Base-by-base conservation (phyloP, 2,113 vertebrate species). In the Pseudorhombus dupliciocellatus region DNA sequence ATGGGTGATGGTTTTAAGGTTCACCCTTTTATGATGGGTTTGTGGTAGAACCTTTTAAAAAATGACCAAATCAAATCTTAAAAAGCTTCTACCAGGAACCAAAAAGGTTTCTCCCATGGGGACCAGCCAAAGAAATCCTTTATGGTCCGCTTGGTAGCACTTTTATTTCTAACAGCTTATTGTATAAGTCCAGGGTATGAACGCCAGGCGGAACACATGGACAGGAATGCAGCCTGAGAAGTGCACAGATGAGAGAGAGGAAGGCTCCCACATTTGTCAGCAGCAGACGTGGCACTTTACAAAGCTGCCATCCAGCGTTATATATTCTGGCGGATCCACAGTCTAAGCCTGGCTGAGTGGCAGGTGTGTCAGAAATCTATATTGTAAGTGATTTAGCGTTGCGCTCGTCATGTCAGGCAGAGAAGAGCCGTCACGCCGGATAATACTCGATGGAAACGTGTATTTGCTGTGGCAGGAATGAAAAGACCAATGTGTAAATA, bases 271-370 rank as follows among this genome's bases (percentile, higher is more conserved):
- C 4, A 44, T 44, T 16, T 44, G 40, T 44, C 40, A 18, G 40
- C 15, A 2, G 40, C 40, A 5, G 40, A 44, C 40, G 46, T 50
- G 46, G 46, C 46, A n/a, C 14, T 18, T 7, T 50, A 69, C 84
- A 75, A 68, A 81, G 62, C 79, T 83, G 88, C 88, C 84, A 73
- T 72, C 84, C 86, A 76, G 56, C 31, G 10, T 56, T 68, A 79
- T 75, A n/a, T 9, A n/a, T 87, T 72, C 70, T 71, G 79, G 74
- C 9, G 46, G 46, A 50, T 89, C 70, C 58, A 71, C 68, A 26
- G 71, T 10, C 11, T 12, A 12, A 77, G 51, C 59, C 18, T 67
- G 79, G 40, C 60, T 77, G 77, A 84, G 66, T 85, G 83, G 48
- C 20, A 79, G 73, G 58, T 57, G 66, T 52, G 53, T 40, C 53